These are phyloP conservation scores for Sarcophilus harrisii DNA, from an alignment of 2,797 vertebrate species.

Conservation along the genomic window DNA sequence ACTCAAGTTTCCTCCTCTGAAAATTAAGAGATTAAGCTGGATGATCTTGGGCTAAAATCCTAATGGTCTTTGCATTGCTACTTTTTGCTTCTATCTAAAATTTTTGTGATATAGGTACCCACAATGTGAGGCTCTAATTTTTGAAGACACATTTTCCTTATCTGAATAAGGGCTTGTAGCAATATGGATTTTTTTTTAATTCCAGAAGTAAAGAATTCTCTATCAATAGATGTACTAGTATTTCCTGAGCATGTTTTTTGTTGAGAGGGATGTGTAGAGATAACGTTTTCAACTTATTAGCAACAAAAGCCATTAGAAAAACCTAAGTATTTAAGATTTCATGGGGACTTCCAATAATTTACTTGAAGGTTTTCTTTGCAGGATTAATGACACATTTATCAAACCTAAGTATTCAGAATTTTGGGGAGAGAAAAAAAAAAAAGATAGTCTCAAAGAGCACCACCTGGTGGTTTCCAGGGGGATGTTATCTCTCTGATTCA, in stretches of 20 bases:
- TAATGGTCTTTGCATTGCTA: neutral
- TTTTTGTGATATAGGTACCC: neutral
- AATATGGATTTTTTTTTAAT: neutral
- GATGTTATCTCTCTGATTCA: neutral
- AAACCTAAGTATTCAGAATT: neutral
- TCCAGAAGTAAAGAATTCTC: neutral
- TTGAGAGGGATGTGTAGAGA: neutral
- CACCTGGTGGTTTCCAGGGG: neutral
- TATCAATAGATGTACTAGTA: neutral
- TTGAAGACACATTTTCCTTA: neutral
- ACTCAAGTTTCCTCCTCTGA: neutral
- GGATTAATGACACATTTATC: neutral
- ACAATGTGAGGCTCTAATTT: neutral
- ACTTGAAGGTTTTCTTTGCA: neutral
- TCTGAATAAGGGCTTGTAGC: neutral
- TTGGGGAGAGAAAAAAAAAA: neutral
- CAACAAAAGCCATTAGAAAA: neutral
- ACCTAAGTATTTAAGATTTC: neutral
- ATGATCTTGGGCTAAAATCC: neutral
- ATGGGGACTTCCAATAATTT: neutral
- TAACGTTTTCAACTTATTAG: neutral
- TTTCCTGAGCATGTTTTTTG: neutral
- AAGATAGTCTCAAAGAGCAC: neutral
- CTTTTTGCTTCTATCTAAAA: neutral
- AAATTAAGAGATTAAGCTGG: neutral